Conservation (phyloP, 2,113 vertebrate species). For the Paedocypris sp. region DNA sequence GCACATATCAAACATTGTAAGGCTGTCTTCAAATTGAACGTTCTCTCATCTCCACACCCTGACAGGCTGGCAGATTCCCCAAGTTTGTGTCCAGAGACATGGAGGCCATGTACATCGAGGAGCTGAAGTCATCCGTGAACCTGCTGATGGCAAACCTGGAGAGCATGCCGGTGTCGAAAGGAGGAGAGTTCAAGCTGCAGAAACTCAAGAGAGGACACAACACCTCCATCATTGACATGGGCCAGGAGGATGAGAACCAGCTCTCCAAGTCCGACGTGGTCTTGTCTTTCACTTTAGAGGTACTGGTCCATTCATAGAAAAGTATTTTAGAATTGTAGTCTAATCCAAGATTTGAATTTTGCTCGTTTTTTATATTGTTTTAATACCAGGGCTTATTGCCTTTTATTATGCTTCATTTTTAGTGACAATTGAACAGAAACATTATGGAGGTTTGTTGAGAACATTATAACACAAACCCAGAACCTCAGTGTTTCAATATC, state of each 20-base stretch:
- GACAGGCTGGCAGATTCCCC: conserved; percentile 84
- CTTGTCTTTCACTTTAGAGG: conserved; percentile 92
- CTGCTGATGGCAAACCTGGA: conserved; percentile 97
- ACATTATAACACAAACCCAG: too few species aligned
- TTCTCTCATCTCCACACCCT: background rate
- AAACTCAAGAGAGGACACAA: conserved; percentile 96
- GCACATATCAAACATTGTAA: background rate
- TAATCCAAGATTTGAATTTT: too few species aligned
- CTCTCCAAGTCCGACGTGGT: conserved; percentile 96
- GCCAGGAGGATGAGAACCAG: conserved; percentile 95
- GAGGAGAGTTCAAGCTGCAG: conserved; percentile 96
- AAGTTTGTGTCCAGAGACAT: conserved; percentile 92
- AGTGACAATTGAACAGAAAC: too few species aligned
- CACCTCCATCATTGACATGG: conserved; percentile 97
- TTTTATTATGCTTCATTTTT: too few species aligned
- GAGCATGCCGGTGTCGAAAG: conserved; percentile 98
- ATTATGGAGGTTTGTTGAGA: too few species aligned
- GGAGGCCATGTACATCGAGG: conserved; percentile 95
- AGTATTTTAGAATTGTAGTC: background rate
- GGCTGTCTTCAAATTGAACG: background rate
- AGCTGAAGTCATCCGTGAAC: conserved; percentile 93
- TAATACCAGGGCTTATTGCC: too few species aligned
- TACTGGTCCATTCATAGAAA: conserved; percentile 34
- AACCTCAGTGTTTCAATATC: too few species aligned
- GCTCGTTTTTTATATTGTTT: too few species aligned